Conservation (phyloP, 2,888 invertebrate species). For the Homarus gammarus region DNA sequence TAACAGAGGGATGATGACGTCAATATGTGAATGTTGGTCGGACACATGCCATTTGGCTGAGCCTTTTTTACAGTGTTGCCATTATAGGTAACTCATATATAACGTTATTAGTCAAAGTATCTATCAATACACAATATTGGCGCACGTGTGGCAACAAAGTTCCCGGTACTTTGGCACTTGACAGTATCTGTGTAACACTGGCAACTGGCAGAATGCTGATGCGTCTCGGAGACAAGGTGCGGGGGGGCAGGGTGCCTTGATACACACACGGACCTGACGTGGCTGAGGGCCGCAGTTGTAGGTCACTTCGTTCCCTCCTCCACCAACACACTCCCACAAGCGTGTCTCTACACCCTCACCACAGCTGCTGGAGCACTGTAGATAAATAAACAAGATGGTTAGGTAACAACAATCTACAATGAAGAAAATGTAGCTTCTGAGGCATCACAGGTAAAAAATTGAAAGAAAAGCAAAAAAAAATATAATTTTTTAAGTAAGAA, state of each 20-base stretch:
- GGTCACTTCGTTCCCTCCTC: conserved; percentile 60
- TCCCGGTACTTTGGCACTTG: conserved; percentile 65
- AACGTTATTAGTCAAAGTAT: not conserved
- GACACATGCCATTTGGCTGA: not conserved
- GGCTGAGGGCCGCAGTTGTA: conserved; percentile 43
- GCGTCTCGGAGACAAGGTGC: conserved; percentile 60
- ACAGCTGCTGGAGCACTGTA: conserved; percentile 59
- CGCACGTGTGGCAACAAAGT: conserved; percentile 71
- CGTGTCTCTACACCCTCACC: conserved; percentile 67
- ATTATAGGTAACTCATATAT: not conserved
- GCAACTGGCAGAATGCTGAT: conserved; percentile 68
- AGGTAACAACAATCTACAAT: too few relatives aligned
- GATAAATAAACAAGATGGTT: not conserved
- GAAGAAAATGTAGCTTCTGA: not conserved
- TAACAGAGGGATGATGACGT: not conserved
- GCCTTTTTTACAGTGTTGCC: not conserved
- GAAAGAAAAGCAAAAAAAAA: not conserved
- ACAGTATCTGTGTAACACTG: conserved; percentile 66
- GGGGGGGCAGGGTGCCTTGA: conserved; percentile 29
- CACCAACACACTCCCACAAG: conserved; percentile 61
- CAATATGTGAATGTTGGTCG: too few relatives aligned
- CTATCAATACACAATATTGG: conserved; percentile 47
- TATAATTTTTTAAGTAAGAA: not conserved
- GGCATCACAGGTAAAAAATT: not conserved
- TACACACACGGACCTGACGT: conserved; percentile 28